A percentile compares a stretch with the other conserved stretches of the same genome.
These are phyloP conservation scores for Ophion ellenae DNA, from an alignment of 2,888 invertebrate species.

Conservation along the genomic window DNA sequence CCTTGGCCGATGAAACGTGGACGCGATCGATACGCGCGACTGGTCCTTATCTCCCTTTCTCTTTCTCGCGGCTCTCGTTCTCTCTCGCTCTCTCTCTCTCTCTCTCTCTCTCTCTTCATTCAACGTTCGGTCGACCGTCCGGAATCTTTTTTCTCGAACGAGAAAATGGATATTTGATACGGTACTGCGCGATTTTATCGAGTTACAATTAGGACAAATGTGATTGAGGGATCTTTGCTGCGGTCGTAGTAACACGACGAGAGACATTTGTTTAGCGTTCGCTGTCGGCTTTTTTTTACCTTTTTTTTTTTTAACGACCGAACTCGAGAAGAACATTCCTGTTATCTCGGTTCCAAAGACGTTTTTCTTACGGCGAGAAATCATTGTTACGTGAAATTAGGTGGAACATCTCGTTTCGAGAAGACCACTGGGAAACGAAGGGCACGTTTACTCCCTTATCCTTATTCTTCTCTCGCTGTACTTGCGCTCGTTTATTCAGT, in stretches of 20 bases:
- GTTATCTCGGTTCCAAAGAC: neutral
- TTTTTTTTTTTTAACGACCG: neutral
- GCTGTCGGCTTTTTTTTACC: constrained; percentile 9
- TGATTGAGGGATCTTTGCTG: constrained; percentile 27
- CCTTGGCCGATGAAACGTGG: constrained; percentile 52
- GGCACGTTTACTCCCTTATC: neutral
- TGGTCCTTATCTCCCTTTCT: constrained; percentile 49
- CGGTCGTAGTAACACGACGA: constrained; percentile 2
- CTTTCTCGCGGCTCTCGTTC: neutral
- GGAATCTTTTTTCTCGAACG: constrained; percentile 1
- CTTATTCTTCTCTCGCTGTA: neutral
- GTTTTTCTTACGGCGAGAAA: neutral
- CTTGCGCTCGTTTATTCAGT: too few relatives aligned
- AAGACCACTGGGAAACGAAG: neutral
- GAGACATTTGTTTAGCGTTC: neutral
- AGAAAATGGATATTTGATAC: constrained; percentile 47
- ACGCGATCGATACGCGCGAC: constrained; percentile 60
- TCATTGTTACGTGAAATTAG: neutral
- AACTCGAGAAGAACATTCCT: neutral
- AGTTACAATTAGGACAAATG: constrained; percentile 48
- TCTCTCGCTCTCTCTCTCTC: neutral
- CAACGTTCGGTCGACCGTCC: neutral
- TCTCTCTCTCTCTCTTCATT: neutral
- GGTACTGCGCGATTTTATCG: constrained; percentile 38
- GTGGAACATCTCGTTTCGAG: neutral